Conservation (phyloP, 2,113 vertebrate genomes). For the Pogonocichla stellata region DNA sequence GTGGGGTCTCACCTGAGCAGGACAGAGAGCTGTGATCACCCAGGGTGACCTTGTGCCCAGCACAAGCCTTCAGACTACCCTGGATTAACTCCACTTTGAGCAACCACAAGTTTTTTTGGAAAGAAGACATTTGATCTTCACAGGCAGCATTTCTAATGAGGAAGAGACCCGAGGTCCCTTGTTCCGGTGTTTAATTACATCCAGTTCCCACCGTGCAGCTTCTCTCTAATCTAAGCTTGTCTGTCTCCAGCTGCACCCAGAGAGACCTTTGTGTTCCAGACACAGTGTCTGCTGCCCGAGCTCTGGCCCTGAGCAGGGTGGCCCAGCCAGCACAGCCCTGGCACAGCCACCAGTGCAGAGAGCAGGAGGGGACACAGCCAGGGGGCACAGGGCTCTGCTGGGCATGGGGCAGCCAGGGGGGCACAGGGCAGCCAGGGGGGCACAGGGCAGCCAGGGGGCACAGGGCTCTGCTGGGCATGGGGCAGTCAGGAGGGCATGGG, state of each 20-base stretch:
- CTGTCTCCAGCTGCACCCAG: background rate
- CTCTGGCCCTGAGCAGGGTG: background rate
- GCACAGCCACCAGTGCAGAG: rapidly evolving
- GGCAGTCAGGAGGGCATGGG: too few relatives aligned
- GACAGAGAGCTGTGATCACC: background rate
- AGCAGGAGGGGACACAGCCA: background rate
- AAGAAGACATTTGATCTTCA: background rate
- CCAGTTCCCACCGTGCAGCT: background rate
- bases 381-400: background rate
- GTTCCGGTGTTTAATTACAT: conserved; percentile 12
- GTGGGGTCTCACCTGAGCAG: background rate
- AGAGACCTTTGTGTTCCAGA: background rate
- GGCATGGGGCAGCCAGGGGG: rapidly evolving
- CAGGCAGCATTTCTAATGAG: background rate
- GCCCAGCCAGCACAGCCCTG: background rate
- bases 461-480: too few relatives aligned
- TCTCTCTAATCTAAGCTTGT: background rate
- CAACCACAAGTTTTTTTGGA: background rate
- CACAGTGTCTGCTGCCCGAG: background rate
- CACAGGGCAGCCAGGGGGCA: rapidly evolving
- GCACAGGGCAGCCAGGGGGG: too few relatives aligned
- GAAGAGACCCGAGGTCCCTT: background rate
- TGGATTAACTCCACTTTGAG: background rate
- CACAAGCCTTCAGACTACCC: background rate
- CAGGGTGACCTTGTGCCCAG: background rate